Base-by-base conservation (phyloP, 2,797 vertebrate genomes). In the Phataginus tetradactyla region DNA sequence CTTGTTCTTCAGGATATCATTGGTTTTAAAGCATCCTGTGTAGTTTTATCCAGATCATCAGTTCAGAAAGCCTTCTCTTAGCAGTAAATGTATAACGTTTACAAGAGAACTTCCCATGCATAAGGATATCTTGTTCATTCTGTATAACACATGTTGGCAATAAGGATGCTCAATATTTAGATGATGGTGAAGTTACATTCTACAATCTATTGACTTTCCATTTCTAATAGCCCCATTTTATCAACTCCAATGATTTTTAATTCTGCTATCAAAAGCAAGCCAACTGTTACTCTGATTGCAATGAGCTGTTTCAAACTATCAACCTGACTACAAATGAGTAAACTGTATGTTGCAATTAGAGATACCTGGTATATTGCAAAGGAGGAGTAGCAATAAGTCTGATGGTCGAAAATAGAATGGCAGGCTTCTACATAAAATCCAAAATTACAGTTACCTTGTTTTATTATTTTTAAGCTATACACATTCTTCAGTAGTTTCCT, bases 401-500 rank as follows among this genome's bases (percentile, higher is more conserved):
- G 15, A 45, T 69, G 45, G 18, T 42, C 37, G 53, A 53, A 86
- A 63, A 78, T 37, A 86, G 68, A 92, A 79, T 57, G 37, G n/a
- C 7, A 37, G n/a, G 20, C 80, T 86, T 86, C 51, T 69, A 59
- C 37, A 49, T 63, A 84, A 71, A 90, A 45, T 51, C n/a, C 45
- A 61, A 89, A 17, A 80, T 7, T 13, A 59, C 5, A 18, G 2
- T 68, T 84, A 64, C 39, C 34, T 12, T 61, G 85, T 75, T 88
- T 89, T 61, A 92, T 61, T 87, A 37, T 74, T 77, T 93, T 91
- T 27, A 75, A 87, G 5, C 2, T 39, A 51, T 72, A 51, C 14
- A 86, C 21, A 63, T 12, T 61, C 69, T 88, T 94, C 20, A 20
- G 14, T 78, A 51, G 57, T 94, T 96, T 85, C 80, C 57, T 91